Base-by-base conservation (phyloP, 2,797 vertebrate species). In the Sebastiscus albofasciatus region DNA sequence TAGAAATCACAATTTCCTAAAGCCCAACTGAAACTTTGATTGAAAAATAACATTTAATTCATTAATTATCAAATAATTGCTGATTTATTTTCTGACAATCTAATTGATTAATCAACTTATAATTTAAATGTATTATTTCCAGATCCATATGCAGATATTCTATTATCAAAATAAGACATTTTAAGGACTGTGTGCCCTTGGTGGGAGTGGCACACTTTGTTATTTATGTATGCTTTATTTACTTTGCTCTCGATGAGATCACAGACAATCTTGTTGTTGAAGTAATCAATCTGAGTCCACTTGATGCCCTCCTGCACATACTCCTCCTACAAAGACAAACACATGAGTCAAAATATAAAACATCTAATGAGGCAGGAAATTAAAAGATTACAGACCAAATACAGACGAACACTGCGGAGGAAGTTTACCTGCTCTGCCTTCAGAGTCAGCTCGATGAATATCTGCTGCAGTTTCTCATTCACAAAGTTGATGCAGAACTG, bases 401-500 rank as follows among this genome's bases (percentile, higher is more conserved):
- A n/a, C 5, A 59, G 6, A 58, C 52, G 22, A 77, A 18, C 52
- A 71, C 2, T 4, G 16, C 11, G 26, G 26, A 66, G 34, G 34
- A 56, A 22, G n/a, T 12, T 75, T 95, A 99, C 98, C 98, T 99
- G 98, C 89, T 99, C 98, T 4, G 98, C 98, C 89, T 99, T 99
- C 67, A 99, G 94, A 1, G 98, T 99, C 83, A 99, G 94, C 88
- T 99, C 98, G 71, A 99, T 99, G 91, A 99, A 99, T 81, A 99
- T 99, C 94, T 99, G 98, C 92, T 99, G 98, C 26, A 99, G 93
- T 83, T 99, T 99, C 91, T 99, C 98, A 59, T 99, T 99, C 85
- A 99, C 98, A 61, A 99, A 99, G 95, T 99, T 99, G 93, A 99
- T 99, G 92, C 98, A 99, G 87, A 99, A 99, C 92, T 99, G 98